Base-by-base conservation (phyloP, 1,140 invertebrate genomes). In the Bicyclus anynana region DNA sequence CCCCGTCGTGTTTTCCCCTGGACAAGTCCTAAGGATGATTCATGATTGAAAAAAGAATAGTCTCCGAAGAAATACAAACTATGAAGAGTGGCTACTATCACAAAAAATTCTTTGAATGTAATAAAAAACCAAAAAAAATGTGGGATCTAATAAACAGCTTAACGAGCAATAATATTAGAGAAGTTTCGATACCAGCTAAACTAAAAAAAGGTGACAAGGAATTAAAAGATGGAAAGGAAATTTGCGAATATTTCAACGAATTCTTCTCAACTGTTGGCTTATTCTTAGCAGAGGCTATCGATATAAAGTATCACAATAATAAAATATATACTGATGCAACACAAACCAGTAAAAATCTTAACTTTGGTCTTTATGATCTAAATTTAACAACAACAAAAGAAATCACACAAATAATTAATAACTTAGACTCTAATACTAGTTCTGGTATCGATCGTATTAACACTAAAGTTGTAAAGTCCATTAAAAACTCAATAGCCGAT, bases 211-310 rank as follows among this genome's bases (percentile, higher is more conserved):
- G 13, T 3, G 13, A 12, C 9, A 33, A 37, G 1, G 16, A 13
- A 0, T 16, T 61, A 1, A 59, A 52, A 9, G 57, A 64, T 18
- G 5, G 12, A 23, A 26, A 33, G 5, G 46, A 59, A 23, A 67
- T 70, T 10, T 64, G 68, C 46, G 59, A 70, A 49, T 27, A 6
- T 10, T 65, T 67, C 23, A 70, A 70, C 29, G 12, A 23, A 6
- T 70, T 52, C 18, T 70, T 70, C 50, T 57, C 64, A 6, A 62
- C 47, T 16, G 40, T 70, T 5, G 67, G 67, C 10, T 4, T 26
- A 12, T 27, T 5, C 7, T 29, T 70, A 26, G 67, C 67, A 1
- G 21, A 59, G 4, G 18, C 35, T 9, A 70, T 70, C 2, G 51
- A 53, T 9, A 14, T 12, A 20, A 47, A 44, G 27, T 40, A 42